phyloP scores from a whole-genome alignment of 2,888 invertebrate species.

The Agriotes lineatus region DNA sequence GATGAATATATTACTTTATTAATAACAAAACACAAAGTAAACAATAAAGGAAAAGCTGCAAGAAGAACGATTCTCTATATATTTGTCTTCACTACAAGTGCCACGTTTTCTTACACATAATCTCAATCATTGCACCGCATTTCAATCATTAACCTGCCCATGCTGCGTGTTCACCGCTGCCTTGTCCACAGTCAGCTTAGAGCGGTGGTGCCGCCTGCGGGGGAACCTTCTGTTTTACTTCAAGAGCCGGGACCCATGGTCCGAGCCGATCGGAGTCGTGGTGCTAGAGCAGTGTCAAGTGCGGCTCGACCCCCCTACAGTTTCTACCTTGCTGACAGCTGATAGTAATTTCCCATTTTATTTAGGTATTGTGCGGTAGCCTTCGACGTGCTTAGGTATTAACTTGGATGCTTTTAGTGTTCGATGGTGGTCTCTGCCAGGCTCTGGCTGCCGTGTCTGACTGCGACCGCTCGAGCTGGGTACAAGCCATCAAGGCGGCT shows the following conservation, averaged over 20 bases:
- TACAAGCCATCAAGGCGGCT: conserved; percentile 85
- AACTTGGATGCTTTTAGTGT: conserved; percentile 70
- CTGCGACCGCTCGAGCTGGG: conserved; percentile 86
- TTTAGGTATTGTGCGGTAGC: conserved; percentile 73
- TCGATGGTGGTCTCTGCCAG: conserved; percentile 86
- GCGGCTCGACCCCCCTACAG: conserved; percentile 73
- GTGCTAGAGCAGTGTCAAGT: conserved; percentile 90
- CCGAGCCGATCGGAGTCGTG: conserved; percentile 88
- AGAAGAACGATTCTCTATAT: no score
- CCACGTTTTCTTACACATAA: no score
- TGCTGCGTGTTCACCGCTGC: no score
- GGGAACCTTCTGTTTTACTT: conserved; percentile 95
- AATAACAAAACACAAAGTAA: no score
- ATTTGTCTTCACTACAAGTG: no score
- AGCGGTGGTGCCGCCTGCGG: conserved; percentile 90
- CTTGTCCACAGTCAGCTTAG: conserved; percentile 75
- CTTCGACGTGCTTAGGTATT: not conserved
- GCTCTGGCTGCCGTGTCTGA: conserved; percentile 85
- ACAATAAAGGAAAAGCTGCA: no score
- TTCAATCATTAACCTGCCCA: no score
- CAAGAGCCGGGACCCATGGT: conserved; percentile 89
- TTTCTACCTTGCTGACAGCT: conserved; percentile 70
- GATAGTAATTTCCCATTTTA: conserved; percentile 86
- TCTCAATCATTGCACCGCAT: no score
- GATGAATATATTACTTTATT: no score